Evolutionary conservation across 2,888 invertebrate genomes (phyloP).

Genomic region (Parnassius glacialis): DNA sequence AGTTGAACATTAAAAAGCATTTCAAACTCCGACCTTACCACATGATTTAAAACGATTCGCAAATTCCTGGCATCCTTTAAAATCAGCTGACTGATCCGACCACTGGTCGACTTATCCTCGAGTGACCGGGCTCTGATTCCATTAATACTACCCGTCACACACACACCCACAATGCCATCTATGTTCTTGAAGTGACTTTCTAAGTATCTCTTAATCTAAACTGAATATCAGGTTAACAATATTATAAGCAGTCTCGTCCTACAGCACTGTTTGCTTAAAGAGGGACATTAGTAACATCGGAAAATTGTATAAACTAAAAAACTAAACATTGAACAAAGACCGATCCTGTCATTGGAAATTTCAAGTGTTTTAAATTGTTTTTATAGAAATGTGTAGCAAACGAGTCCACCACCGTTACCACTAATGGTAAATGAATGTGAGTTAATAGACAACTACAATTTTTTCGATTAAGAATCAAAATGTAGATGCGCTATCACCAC

Average conservation of each 20-base stretch:
- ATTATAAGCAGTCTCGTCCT: conserved; percentile 71
- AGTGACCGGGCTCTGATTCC: conserved; percentile 63
- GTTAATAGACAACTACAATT: too few species aligned
- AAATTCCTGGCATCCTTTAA: conserved; percentile 64
- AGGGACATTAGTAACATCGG: conserved; percentile 65
- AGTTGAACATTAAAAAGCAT: conserved; percentile 30
- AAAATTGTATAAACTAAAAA: conserved; percentile 54
- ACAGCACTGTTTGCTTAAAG: conserved; percentile 67
- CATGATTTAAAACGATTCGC: conserved; percentile 48
- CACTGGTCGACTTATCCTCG: conserved; percentile 32
- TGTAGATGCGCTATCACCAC: too few species aligned
- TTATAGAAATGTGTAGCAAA: too few species aligned
- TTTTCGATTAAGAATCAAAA: too few species aligned
- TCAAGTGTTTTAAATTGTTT: too few species aligned
- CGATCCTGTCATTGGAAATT: too few species aligned
- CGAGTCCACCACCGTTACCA: too few species aligned
- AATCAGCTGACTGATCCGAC: conserved; percentile 56
- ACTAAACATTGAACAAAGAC: conserved; percentile 32
- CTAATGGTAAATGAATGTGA: too few species aligned
- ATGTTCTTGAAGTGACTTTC: conserved; percentile 33
- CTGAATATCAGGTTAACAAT: conserved; percentile 68
- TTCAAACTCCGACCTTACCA: conserved; percentile 45
- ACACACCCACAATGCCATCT: conserved; percentile 38
- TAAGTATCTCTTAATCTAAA: conserved; percentile 69
- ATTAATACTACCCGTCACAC: conserved; percentile 42